Conservation (phyloP, 2,113 vertebrate genomes). For the Synodontis membranacea region DNA sequence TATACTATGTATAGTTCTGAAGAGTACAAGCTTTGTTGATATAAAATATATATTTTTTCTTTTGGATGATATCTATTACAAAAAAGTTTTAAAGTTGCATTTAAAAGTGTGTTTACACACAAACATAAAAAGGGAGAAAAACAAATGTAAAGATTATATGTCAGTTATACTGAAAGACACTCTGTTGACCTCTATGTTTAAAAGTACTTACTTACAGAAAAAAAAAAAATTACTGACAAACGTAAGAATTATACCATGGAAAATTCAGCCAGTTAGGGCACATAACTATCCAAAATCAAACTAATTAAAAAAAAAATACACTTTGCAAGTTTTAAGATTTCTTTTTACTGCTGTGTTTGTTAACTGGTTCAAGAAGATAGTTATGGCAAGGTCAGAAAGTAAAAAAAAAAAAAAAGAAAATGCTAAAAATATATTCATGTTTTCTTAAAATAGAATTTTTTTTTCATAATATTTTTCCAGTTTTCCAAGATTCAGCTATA, state of each 20-base stretch:
- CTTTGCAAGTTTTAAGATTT: not conserved
- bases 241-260: not conserved
- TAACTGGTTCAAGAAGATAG: not conserved
- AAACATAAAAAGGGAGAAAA: not conserved
- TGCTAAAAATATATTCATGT: too few species aligned
- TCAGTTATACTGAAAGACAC: not conserved
- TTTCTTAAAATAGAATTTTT: too few species aligned
- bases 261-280: not conserved
- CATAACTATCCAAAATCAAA: not conserved
- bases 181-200: not conserved
- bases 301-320: not conserved
- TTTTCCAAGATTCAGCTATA: not conserved
- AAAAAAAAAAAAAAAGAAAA: too few species aligned
- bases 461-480: too few species aligned
- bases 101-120: not conserved
- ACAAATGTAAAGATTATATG: not conserved
- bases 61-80: not conserved
- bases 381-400: not conserved
- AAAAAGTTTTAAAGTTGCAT: not conserved
- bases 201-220: not conserved
- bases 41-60: not conserved
- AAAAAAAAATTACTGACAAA: not conserved
- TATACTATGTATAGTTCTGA: not conserved
- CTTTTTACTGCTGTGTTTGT: not conserved
- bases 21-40: not conserved